Percentiles rank a stretch among this genome's conserved stretches.
Conservation (phyloP, 2,888 invertebrate species). For the Mactromeris polynyma region DNA sequence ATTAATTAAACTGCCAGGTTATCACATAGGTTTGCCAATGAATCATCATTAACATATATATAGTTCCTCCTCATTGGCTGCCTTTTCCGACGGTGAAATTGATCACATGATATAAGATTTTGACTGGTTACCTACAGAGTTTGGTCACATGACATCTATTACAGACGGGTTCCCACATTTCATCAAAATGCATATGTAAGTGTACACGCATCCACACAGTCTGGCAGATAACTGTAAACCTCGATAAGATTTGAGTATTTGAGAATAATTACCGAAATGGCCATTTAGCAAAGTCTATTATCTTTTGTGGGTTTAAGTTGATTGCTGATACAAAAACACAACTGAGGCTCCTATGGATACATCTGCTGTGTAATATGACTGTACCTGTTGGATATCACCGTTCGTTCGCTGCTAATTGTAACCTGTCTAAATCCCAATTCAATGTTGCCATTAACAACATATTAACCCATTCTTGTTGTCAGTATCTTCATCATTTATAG, state of each 20-base stretch:
- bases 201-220: constrained; percentile 37
- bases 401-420: background rate
- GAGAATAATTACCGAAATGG: constrained; percentile 65
- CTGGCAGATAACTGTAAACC: constrained; percentile 54
- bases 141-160: constrained; percentile 17
- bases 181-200: constrained; percentile 52
- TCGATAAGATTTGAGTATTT: constrained; percentile 66
- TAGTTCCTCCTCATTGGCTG: constrained; percentile 37
- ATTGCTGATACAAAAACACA: constrained; percentile 33
- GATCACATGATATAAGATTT: constrained; percentile 23
- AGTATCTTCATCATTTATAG: background rate
- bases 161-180: constrained; percentile 44
- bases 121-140: constrained; percentile 20
- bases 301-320: constrained; percentile 48
- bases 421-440: background rate
- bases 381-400: constrained; percentile 9
- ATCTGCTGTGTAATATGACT: background rate
- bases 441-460: background rate
- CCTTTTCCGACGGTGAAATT: constrained; percentile 6
- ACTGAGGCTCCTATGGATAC: constrained; percentile 34
- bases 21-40: background rate
- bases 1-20: background rate
- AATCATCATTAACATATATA: constrained; percentile 35
- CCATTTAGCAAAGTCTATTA: constrained; percentile 68
- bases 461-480: background rate